phyloP scores from a whole-genome alignment of 2,888 invertebrate species.

The Magallana nippona region DNA sequence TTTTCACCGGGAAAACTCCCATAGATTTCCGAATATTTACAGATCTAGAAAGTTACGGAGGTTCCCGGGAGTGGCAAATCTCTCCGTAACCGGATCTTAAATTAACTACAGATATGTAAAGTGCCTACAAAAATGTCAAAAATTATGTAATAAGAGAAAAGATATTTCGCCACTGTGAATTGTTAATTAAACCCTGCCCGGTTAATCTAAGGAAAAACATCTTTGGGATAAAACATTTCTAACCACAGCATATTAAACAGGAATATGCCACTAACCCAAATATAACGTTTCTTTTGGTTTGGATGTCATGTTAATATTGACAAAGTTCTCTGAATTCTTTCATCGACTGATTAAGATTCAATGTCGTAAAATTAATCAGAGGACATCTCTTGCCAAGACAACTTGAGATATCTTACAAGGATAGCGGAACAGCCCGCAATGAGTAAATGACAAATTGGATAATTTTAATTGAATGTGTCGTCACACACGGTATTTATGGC shows the following conservation, averaged over 20 bases:
- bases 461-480: conserved; percentile 19
- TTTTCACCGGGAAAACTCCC: background rate
- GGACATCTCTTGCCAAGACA: conserved; percentile 6
- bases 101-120: background rate
- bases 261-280: background rate
- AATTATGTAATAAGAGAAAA: background rate
- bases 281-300: background rate
- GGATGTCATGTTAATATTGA: conserved; percentile 11
- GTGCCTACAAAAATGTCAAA: background rate
- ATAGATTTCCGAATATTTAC: background rate
- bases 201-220: background rate
- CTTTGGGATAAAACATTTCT: background rate
- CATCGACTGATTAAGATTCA: conserved; percentile 15
- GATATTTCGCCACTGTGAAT: background rate
- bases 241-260: background rate
- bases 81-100: background rate
- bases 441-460: conserved; percentile 21
- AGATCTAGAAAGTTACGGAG: background rate
- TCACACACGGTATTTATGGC: background rate
- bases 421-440: conserved; percentile 4
- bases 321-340: background rate
- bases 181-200: background rate
- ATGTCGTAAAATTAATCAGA: conserved; percentile 28
- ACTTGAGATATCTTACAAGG: background rate
- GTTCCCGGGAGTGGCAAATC: background rate